Percentiles rank a stretch among this genome's conserved stretches.
Evolutionary conservation across 2,797 vertebrate genomes (phyloP).

Genomic region (Coilia nasus): DNA sequence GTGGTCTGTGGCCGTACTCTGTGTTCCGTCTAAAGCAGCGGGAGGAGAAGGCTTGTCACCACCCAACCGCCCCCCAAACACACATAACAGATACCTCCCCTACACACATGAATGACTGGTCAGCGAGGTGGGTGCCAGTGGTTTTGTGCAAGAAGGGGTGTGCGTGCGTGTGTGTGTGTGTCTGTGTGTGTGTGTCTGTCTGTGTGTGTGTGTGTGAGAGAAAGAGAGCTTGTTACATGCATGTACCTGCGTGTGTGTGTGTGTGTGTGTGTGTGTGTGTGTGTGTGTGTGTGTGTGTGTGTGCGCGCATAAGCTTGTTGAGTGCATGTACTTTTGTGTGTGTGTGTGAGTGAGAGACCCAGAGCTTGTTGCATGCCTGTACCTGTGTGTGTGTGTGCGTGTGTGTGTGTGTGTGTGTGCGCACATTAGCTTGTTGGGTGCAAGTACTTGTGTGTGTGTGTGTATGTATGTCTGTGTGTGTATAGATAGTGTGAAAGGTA

Average conservation of each 20-base stretch:
- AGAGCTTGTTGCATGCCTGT: too few species aligned
- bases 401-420: too few species aligned
- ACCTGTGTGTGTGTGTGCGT: too few species aligned
- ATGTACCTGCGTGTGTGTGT: background rate
- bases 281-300: background rate
- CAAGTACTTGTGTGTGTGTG: too few species aligned
- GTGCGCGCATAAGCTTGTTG: background rate
- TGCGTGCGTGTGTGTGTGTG: background rate
- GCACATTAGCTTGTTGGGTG: too few species aligned
- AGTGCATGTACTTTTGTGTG: too few species aligned
- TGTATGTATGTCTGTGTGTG: too few species aligned
- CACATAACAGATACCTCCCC: background rate
- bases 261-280: background rate
- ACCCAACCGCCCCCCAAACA: background rate
- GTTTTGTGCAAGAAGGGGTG: background rate
- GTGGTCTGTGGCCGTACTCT: conserved; percentile 19
- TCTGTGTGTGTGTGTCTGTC: background rate
- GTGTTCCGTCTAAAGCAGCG: background rate
- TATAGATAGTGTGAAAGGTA: too few species aligned
- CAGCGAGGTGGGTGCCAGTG: background rate
- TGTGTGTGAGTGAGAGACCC: too few species aligned
- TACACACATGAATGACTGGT: background rate
- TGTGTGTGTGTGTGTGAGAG: background rate
- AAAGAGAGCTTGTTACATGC: too few species aligned
- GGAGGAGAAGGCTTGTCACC: background rate